phyloP scores from a whole-genome alignment of 1,140 invertebrate species.

The Psix sp. region DNA sequence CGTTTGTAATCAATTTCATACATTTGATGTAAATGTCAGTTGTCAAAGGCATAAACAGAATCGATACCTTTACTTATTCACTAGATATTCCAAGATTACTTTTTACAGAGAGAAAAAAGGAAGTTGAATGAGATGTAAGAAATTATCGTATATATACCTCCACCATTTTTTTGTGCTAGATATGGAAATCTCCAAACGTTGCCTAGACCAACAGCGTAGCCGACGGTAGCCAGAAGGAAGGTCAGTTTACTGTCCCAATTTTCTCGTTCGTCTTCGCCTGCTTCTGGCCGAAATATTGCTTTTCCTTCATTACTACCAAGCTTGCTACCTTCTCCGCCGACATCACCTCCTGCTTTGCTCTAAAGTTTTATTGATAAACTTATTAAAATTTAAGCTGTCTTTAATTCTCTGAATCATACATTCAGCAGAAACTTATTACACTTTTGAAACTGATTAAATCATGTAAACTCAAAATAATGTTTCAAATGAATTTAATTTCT shows the following conservation, averaged over 20 bases:
- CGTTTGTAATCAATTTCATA: too few relatives aligned
- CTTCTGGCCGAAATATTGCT: slow-evolving; percentile 83
- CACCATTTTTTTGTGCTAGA: slow-evolving; percentile 93
- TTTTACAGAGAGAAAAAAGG: too few relatives aligned
- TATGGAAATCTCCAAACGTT: slow-evolving; percentile 96
- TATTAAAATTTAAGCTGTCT: not conserved
- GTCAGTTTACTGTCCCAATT: slow-evolving; percentile 96
- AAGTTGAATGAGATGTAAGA: not conserved
- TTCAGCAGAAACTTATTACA: not conserved
- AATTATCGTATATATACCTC: slow-evolving; percentile 77
- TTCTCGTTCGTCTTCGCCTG: slow-evolving; percentile 88
- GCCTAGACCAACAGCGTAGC: slow-evolving; percentile 95
- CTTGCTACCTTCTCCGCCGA: slow-evolving; percentile 76
- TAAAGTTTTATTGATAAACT: slow-evolving; percentile 39
- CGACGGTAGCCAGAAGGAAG: slow-evolving; percentile 92
- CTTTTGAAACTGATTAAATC: too few relatives aligned
- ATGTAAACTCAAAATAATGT: too few relatives aligned
- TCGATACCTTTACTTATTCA: not conserved
- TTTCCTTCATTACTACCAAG: slow-evolving; percentile 79
- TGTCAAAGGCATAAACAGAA: not conserved
- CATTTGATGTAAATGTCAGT: not conserved
- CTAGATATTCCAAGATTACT: too few relatives aligned
- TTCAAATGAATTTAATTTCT: too few relatives aligned
- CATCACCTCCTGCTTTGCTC: slow-evolving; percentile 68
- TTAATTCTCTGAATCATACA: not conserved